Base-by-base conservation (phyloP, 2,113 vertebrate genomes). In the Limanda limanda region DNA sequence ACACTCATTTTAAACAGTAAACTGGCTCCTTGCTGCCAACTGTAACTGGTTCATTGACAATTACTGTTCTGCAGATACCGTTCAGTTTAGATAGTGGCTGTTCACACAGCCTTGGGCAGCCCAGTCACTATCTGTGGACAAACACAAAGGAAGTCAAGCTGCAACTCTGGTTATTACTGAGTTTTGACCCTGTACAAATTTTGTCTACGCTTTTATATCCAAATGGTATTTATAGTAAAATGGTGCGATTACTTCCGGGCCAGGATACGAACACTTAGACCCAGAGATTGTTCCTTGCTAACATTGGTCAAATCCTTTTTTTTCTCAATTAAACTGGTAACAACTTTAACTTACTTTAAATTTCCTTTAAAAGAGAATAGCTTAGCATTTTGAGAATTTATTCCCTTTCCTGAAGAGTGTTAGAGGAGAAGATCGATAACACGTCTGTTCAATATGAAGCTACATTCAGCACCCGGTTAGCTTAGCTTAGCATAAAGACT, bases 161-260 rank as follows among this genome's bases (percentile, higher is more conserved):
- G 76, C 83, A 84, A 61, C 42, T 74, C 31, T 59, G 80, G 77
- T 64, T 71, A 42, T 25, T 56, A 65, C 23, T 67, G 55, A 83
- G 76, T 78, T 70, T 81, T 63, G 68, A 79, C 45, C 54, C 66
- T 62, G 40, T 70, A 64, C 51, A 31, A 35, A 27, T 71, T 83
- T 87, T 85, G 63, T 84, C 86, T 70, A 71, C 23, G 8, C 66
- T 88, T 92, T 90, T 91, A 76, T 89, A 89, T 78, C 55, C 47
- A 80, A 51, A 54, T 58, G 35, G 65, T 76, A 63, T 89, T 89
- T 88, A 74, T 85, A 89, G 64, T 40, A 18, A 51, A 51, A 74
- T 0, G 59, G 52, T 82, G 63, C 21, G n/a, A 71, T 54, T 31
- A 79, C 57, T 55, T 81, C 45, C 52, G 51, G 52, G 65, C 45